Evolutionary conservation across 2,113 vertebrate species (phyloP).

Genomic region (Beaufortia kweichowensis): DNA sequence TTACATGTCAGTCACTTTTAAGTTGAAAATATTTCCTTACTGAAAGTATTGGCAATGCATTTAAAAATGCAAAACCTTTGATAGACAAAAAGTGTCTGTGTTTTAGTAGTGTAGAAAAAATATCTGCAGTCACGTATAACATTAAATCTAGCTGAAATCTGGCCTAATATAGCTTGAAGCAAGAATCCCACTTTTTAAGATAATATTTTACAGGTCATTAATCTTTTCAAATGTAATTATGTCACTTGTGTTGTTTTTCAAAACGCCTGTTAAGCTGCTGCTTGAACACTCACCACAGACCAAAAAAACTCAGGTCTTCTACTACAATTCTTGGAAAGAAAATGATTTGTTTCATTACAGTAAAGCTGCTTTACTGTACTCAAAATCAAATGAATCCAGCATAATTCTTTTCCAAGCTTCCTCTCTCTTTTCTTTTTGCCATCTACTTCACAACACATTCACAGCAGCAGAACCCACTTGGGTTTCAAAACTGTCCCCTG

Average conservation of each 20-base stretch:
- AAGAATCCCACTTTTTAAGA: conserved; percentile 22
- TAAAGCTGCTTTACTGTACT: conserved; percentile 25
- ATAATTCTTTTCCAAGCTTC: conserved; percentile 11
- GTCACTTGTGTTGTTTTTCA: conserved; percentile 27
- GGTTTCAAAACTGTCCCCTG: conserved; percentile 49
- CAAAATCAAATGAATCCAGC: neutral
- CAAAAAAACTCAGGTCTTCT: neutral
- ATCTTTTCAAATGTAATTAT: neutral
- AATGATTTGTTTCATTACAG: neutral
- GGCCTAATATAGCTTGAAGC: neutral
- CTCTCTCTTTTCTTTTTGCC: conserved; percentile 15
- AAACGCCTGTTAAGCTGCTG: neutral
- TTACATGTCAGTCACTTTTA: no score
- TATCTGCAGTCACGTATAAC: no score
- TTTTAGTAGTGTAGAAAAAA: no score
- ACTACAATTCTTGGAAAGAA: conserved; percentile 1
- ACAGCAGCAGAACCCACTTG: conserved; percentile 43
- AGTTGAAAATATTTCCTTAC: no score
- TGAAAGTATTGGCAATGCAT: no score
- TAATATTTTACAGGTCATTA: neutral
- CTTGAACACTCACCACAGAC: neutral
- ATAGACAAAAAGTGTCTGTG: no score
- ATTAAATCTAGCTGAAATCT: no score
- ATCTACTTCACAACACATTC: conserved; percentile 46
- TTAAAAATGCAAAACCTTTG: no score